Percentiles rank a stretch among this genome's conserved stretches.
Evolutionary conservation across 1,140 invertebrate species (phyloP).

Genomic region (Carcinoscorpius rotundicauda): DNA sequence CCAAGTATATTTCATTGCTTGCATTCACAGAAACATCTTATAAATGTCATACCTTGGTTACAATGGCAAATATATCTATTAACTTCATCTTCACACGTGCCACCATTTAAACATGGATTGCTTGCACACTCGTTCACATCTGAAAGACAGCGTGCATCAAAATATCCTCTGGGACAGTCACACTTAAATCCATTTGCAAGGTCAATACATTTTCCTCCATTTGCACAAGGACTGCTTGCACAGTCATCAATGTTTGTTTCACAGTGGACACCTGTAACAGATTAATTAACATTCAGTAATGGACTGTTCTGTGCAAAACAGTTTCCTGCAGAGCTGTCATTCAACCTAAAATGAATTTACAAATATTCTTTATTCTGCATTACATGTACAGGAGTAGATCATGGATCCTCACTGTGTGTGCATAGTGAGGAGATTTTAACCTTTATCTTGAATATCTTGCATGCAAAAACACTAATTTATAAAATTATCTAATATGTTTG

Average conservation of each 20-base stretch:
- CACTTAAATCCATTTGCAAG: slow-evolving; percentile 59
- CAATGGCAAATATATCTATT: slow-evolving; percentile 81
- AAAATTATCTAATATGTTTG: no score
- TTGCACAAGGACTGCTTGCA: slow-evolving; percentile 62
- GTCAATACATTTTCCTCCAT: slow-evolving; percentile 71
- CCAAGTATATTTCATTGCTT: slow-evolving; percentile 35
- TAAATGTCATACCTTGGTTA: slow-evolving; percentile 35
- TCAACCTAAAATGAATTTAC: no score
- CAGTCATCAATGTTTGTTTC: slow-evolving; percentile 91
- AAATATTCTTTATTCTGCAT: no score
- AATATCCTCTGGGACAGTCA: slow-evolving; percentile 75
- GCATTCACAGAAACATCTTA: slow-evolving; percentile 73
- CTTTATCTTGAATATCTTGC: no score
- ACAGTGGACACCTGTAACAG: slow-evolving; percentile 70
- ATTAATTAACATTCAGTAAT: not conserved
- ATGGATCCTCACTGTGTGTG: not conserved
- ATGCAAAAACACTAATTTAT: no score
- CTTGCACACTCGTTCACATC: slow-evolving; percentile 81
- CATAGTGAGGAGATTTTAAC: no score
- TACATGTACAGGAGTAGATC: no score
- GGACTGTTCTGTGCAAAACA: not conserved
- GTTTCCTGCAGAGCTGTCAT: no score
- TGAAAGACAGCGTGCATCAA: slow-evolving; percentile 71
- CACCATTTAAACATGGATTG: slow-evolving; percentile 55
- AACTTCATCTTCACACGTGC: slow-evolving; percentile 56